These are phyloP conservation scores for Sisor rabdophorus DNA, from an alignment of 2,113 vertebrate species.

Conservation along the genomic window DNA sequence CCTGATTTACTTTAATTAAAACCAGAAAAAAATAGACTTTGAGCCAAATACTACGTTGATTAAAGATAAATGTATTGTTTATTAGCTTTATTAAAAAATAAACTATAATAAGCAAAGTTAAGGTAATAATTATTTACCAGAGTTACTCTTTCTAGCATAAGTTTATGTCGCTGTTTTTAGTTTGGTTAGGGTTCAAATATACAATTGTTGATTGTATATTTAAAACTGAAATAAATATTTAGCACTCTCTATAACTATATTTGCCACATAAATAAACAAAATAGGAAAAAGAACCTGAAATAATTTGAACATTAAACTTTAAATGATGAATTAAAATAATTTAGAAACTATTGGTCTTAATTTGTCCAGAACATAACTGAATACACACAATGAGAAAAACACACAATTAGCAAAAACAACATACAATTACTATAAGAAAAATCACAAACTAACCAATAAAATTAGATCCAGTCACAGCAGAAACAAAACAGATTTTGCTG, in stretches of 20 bases:
- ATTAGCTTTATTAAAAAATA: not conserved
- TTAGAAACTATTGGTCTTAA: too few relatives aligned
- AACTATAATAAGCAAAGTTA: not conserved
- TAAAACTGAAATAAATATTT: not conserved
- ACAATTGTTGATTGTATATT: not conserved
- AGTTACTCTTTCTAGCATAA: not conserved
- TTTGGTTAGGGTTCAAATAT: not conserved
- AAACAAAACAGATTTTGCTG: too few relatives aligned
- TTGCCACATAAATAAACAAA: not conserved
- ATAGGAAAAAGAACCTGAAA: too few relatives aligned
- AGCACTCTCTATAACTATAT: not conserved
- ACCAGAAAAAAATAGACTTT: not conserved
- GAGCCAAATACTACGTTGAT: not conserved
- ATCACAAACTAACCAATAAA: too few relatives aligned
- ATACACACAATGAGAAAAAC: too few relatives aligned
- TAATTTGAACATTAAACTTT: too few relatives aligned
- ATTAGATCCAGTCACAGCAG: too few relatives aligned
- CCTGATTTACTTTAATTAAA: slow-evolving; percentile 7
- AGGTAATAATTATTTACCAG: not conserved
- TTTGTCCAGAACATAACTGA: too few relatives aligned
- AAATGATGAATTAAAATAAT: too few relatives aligned
- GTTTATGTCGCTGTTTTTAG: not conserved
- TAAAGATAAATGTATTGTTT: not conserved
- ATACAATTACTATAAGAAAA: too few relatives aligned
- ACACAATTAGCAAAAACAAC: too few relatives aligned